Conservation (phyloP, 2,113 vertebrate genomes). For the Climacteris rufus region DNA sequence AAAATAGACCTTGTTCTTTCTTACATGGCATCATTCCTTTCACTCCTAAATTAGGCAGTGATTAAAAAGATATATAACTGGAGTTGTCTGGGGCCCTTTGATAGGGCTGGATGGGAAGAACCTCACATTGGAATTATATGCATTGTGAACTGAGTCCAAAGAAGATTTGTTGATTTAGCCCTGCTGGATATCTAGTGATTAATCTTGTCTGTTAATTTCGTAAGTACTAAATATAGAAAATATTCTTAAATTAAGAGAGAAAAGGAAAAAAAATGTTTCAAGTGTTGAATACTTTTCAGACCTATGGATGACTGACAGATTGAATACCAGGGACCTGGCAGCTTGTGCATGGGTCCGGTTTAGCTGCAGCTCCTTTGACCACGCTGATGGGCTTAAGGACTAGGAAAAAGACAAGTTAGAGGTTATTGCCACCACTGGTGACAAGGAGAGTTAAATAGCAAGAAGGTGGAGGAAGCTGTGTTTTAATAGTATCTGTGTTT, state of each 20-base stretch:
- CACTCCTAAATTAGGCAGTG: neutral
- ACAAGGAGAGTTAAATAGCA: neutral
- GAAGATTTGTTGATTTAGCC: neutral
- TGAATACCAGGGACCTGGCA: neutral
- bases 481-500: neutral
- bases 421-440: neutral
- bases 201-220: neutral
- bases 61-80: neutral
- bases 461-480: neutral
- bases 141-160: neutral
- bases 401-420: neutral
- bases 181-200: neutral
- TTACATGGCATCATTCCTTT: neutral
- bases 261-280: neutral
- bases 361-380: neutral
- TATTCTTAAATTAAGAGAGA: neutral
- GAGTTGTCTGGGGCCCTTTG: neutral
- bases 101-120: neutral
- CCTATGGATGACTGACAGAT: neutral
- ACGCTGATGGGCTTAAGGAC: neutral
- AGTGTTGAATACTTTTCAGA: neutral
- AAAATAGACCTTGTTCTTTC: neutral
- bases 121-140: fast-evolving
- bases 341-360: fast-evolving
- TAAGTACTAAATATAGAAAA: neutral